Percentiles rank a stretch among this genome's conserved stretches.
Conservation (phyloP, 2,797 vertebrate species). For the Lagocephalus sceleratus region DNA sequence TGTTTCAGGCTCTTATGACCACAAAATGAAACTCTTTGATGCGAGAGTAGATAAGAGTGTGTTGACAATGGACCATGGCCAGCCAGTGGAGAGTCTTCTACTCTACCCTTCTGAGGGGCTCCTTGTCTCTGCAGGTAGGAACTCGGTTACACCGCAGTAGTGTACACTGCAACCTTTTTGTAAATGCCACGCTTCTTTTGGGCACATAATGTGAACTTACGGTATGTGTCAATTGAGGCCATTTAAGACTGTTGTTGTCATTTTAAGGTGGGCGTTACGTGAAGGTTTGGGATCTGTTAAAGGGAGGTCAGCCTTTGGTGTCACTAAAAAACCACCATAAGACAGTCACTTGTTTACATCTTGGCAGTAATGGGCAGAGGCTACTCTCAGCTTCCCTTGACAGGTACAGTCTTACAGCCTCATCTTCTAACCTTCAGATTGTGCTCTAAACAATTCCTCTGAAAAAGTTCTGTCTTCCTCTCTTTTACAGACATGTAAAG, state of each 20-base stretch:
- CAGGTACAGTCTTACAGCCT: constrained; percentile 75
- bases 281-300: constrained; percentile 95
- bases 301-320: constrained; percentile 89
- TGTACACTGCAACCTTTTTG: not conserved
- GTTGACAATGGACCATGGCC: constrained; percentile 90
- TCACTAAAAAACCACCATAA: constrained; percentile 97
- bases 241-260: not conserved
- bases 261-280: constrained; percentile 87
- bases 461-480: not conserved
- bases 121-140: constrained; percentile 90
- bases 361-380: constrained; percentile 88
- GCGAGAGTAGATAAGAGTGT: constrained; percentile 83
- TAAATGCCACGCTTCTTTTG: not conserved
- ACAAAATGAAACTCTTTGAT: constrained; percentile 92
- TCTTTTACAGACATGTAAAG: constrained; percentile 87
- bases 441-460: not conserved
- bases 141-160: not conserved
- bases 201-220: not conserved
- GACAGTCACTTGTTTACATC: constrained; percentile 89
- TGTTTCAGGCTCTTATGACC: constrained; percentile 91
- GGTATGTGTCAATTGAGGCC: not conserved
- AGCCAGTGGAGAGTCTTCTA: constrained; percentile 93
- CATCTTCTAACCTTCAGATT: too few species aligned
- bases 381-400: constrained; percentile 92
- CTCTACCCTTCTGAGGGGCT: constrained; percentile 95